Base-by-base conservation (phyloP, 2,113 vertebrate species). In the Malurus melanocephalus region DNA sequence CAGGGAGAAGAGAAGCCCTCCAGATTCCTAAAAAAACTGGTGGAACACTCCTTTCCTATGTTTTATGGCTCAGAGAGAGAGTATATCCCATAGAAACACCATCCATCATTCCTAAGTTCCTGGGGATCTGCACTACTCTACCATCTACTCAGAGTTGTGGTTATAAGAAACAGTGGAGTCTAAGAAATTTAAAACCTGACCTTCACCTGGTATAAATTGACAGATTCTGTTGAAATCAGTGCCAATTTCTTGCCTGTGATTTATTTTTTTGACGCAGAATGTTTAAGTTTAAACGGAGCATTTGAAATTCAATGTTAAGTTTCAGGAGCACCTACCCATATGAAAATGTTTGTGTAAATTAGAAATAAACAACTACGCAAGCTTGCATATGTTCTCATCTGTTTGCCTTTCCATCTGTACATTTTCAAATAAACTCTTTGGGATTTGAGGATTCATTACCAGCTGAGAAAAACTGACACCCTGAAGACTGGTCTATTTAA, bases 271-370 rank as follows among this genome's bases (percentile, higher is more conserved):
- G 5, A 61, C 3, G 5, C 10, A 65, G 45, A 78, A 80, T 86
- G 16, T 83, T 87, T 42, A 65, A 59, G 46, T 73, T 91, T 86
- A 81, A 80, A 79, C 0, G 0, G 21, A 7, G 6, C 10, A 33
- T 82, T 73, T 76, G 67, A 75, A 89, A 91, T 76, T 49, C 52
- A 80, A 38, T 65, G 21, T 72, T 82, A 38, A 80, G 42, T 86
- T 92, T 72, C 69, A 80, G 61, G 30, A 62, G 51, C 42, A 80
- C 53, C 76, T 40, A 87, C 55, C 53, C 38, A 16, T 76, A 68
- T 24, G 64, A 84, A 94, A 91, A 91, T 88, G 57, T 91, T 91
- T 85, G 60, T 59, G 40, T 76, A 42, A 93, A 85, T 89, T 89
- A 76, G 66, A 93, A 93, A 91, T 91, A 92, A 94, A 86, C 61